Percentiles rank a stretch among this genome's conserved stretches.
phyloP scores from a whole-genome alignment of 2,888 invertebrate genomes.

The Drosophila anceps region DNA sequence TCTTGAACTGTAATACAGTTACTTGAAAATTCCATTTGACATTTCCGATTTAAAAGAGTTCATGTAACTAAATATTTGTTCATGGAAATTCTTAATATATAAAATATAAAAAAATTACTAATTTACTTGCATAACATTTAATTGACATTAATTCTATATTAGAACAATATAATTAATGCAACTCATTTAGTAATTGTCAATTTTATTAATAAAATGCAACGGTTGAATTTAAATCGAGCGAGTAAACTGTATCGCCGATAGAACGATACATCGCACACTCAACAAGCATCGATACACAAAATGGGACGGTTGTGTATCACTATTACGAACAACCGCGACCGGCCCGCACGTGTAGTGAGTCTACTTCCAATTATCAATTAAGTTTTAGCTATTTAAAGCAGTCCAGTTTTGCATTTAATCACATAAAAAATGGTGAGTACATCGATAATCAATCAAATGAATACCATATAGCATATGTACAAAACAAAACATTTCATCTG shows the following conservation, averaged over 20 bases:
- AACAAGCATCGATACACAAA: slow-evolving; percentile 8
- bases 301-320: slow-evolving; percentile 30
- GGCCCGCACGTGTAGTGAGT: slow-evolving; percentile 55
- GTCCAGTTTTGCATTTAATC: slow-evolving; percentile 70
- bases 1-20: not conserved
- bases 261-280: slow-evolving; percentile 28
- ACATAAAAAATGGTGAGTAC: slow-evolving; percentile 66
- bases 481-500: not conserved
- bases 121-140: too few relatives aligned
- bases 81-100: too few relatives aligned
- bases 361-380: slow-evolving; percentile 41
- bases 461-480: not conserved
- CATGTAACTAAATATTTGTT: too few relatives aligned
- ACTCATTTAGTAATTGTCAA: too few relatives aligned
- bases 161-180: too few relatives aligned
- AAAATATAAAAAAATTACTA: too few relatives aligned
- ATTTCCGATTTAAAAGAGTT: not conserved
- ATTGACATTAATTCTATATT: not conserved
- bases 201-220: too few relatives aligned
- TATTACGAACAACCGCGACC: slow-evolving; percentile 52
- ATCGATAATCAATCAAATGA: too few relatives aligned
- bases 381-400: slow-evolving; percentile 40
- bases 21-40: not conserved
- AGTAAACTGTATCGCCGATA: slow-evolving; percentile 19
- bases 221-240: not conserved